Base-by-base conservation (phyloP, 2,888 invertebrate genomes). In the Heteromurus nitidus region DNA sequence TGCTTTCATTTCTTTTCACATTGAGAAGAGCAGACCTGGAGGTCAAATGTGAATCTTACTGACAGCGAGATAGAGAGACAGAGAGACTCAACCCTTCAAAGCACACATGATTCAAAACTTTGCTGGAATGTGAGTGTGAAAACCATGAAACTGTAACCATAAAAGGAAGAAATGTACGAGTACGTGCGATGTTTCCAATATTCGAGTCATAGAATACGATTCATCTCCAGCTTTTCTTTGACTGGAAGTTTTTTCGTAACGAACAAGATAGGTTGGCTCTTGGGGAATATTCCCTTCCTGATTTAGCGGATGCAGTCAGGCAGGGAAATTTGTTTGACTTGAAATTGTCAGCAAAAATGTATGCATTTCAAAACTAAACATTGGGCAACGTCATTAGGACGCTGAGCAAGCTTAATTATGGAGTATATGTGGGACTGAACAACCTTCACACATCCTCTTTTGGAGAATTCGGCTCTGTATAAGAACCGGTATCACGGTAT, bases 21-120 rank as follows among this genome's bases (percentile, higher is more conserved):
- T 47, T 60, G 26, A 58, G 24, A 70, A 16, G n/a, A n/a, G 20
- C 55, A 16, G 30, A 28, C 26, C 67, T 67, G 13, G 42, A 75
- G 75, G 75, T 75, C 75, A 75, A 74, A 31, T 36, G n/a, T 22
- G 24, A n/a, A n/a, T n/a, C n/a, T n/a, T n/a, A n/a, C n/a, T n/a
- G n/a, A n/a, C n/a, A n/a, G n/a, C n/a, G n/a, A n/a, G n/a, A n/a
- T n/a, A n/a, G 16, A 36, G 16, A 64, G 47, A 24, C 53, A 65
- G 53, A 65, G 20, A 22, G 3, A 47, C 20, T 69, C 47, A 53
- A 69, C 53, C 55, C 31, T 64, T 64, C 18, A 64, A n/a, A 18
- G n/a, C n/a, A n/a, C 20, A 20, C 3, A 28, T 20, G 31, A 36
- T 26, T 36, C n/a, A 58, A 22, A 31, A 18, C 30, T 36, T 20